phyloP scores from a whole-genome alignment of 2,113 vertebrate species.

The Copsychus sechellarum region DNA sequence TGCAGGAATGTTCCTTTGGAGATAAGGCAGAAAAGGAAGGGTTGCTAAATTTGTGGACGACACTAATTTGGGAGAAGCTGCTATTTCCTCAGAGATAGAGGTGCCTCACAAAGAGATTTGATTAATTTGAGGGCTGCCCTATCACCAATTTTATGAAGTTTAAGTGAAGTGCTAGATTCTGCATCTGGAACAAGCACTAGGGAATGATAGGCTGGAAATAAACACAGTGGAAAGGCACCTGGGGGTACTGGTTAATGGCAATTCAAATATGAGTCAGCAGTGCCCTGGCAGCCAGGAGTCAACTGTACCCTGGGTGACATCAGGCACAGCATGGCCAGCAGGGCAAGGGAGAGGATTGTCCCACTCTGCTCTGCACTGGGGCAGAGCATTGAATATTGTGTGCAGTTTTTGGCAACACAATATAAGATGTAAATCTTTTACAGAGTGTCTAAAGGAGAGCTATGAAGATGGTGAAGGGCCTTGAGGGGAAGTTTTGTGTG shows the following conservation, averaged over 20 bases:
- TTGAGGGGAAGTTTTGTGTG: background rate
- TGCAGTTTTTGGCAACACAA: background rate
- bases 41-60: background rate
- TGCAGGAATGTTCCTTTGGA: background rate
- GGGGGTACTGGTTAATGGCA: background rate
- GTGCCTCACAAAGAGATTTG: background rate
- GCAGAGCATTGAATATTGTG: background rate
- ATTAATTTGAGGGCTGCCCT: background rate
- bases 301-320: too few species aligned
- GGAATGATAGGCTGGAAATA: background rate
- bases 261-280: background rate
- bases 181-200: background rate
- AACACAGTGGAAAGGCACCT: background rate
- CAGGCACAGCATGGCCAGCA: fast-evolving
- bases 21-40: background rate
- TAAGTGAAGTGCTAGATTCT: background rate
- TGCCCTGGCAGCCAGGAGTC: background rate
- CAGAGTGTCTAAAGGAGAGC: background rate
- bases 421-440: background rate
- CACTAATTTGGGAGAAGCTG: background rate
- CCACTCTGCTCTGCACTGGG: fast-evolving
- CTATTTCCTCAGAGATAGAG: background rate
- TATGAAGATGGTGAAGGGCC: background rate
- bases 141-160: background rate
- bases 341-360: background rate